Evolutionary conservation across 2,888 invertebrate genomes (phyloP).

Genomic region (Pristionchus maxplancki): DNA sequence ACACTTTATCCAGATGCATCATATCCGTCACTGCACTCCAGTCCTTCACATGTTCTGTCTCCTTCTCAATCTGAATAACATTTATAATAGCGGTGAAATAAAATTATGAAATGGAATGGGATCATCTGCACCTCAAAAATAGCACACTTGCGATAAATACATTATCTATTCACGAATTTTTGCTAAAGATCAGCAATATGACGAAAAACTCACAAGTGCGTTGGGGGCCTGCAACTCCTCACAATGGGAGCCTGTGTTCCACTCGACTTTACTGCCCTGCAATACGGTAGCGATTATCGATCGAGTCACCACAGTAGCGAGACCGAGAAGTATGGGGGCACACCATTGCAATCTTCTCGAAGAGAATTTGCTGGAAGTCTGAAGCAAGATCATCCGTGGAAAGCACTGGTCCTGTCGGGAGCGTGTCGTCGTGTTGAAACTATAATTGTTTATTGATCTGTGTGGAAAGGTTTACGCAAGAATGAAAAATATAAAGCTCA

Average conservation of each 20-base stretch:
- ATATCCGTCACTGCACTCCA: not conserved
- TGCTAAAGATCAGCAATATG: not conserved
- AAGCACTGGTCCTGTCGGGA: slow-evolving; percentile 10
- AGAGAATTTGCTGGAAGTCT: slow-evolving; percentile 25
- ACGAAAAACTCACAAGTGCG: not conserved
- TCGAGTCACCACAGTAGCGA: not conserved
- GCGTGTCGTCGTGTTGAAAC: not conserved
- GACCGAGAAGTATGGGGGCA: too few species aligned
- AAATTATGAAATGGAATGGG: not conserved
- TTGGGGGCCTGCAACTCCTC: slow-evolving; percentile 26
- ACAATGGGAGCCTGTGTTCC: not conserved
- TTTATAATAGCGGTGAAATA: too few species aligned
- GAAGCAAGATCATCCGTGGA: not conserved
- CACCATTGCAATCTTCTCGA: slow-evolving; percentile 19
- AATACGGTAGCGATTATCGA: not conserved
- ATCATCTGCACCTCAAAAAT: too few species aligned
- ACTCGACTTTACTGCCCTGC: slow-evolving; percentile 10
- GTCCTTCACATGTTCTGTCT: not conserved
- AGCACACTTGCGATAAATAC: too few species aligned
- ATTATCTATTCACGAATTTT: not conserved
- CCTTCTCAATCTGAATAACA: slow-evolving; percentile 26
- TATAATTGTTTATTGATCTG: too few species aligned
- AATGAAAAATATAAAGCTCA: not conserved
- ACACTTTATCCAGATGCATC: slow-evolving; percentile 35
- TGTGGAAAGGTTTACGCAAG: too few species aligned